Evolutionary conservation across 2,113 vertebrate species (phyloP).

Genomic region (Circaetus gallicus): DNA sequence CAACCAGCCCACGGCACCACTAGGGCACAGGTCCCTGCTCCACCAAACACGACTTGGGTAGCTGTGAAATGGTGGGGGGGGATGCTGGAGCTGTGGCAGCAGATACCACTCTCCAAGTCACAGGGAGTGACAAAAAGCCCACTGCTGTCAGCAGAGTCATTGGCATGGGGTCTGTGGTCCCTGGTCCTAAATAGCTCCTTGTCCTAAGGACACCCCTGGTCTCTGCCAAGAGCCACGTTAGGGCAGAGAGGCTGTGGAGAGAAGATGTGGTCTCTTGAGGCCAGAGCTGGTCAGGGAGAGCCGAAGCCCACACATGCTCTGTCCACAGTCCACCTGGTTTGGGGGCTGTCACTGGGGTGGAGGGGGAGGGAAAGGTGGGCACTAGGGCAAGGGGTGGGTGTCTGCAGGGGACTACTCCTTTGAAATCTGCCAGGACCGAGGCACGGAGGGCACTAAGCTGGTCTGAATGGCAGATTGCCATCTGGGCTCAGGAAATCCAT

Average conservation of each 20-base stretch:
- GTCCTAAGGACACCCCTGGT: not conserved
- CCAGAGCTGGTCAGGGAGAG: not conserved
- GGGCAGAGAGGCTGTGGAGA: not conserved
- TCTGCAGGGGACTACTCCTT: not conserved
- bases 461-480: not conserved
- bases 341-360: accelerated
- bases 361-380: not conserved
- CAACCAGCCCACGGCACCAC: accelerated
- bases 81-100: not conserved
- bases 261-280: accelerated
- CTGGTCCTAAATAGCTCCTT: not conserved
- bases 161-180: not conserved
- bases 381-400: not conserved
- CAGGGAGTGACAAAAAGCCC: not conserved
- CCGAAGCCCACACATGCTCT: accelerated
- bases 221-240: not conserved
- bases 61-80: not conserved
- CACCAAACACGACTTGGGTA: not conserved
- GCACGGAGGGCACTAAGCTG: not conserved
- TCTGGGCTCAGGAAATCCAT: not conserved
- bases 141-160: not conserved
- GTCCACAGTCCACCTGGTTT: not conserved
- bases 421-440: not conserved
- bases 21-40: not conserved
- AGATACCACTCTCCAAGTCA: not conserved